Conservation (phyloP, 1,140 invertebrate genomes). For the Metaphire vulgaris region DNA sequence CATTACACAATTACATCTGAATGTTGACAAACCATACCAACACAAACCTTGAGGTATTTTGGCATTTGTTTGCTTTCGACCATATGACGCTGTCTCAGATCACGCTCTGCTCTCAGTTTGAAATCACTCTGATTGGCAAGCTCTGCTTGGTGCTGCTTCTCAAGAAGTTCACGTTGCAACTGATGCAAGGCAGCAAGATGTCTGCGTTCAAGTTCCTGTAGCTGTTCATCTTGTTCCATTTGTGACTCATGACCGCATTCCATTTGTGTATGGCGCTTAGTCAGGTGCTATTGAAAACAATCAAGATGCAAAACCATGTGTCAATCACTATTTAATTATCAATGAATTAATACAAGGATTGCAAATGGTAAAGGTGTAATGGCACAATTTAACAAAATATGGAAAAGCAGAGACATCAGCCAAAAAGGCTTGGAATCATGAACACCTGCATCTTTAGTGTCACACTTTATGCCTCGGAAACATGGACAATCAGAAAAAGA, state of each 20-base stretch:
- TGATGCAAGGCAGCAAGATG: constrained; percentile 91
- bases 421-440: no score
- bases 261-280: constrained; percentile 85
- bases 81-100: constrained; percentile 92
- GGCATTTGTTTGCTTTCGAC: constrained; percentile 96
- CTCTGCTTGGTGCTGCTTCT: constrained; percentile 82
- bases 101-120: constrained; percentile 82
- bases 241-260: constrained; percentile 93
- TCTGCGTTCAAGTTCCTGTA: constrained; percentile 77
- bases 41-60: constrained; percentile 80
- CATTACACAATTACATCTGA: no score
- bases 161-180: constrained; percentile 77
- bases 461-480: no score
- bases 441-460: no score
- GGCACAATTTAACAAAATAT: no score
- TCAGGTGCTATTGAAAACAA: constrained; percentile 73
- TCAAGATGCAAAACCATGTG: no score
- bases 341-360: no score
- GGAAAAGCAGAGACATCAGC: no score
- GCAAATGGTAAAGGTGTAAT: no score
- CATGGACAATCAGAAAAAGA: no score
- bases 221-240: constrained; percentile 89
- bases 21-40: no score
- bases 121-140: constrained; percentile 93
- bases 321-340: no score